Base-by-base conservation (phyloP, 2,797 vertebrate species). In the Sardinella longiceps region DNA sequence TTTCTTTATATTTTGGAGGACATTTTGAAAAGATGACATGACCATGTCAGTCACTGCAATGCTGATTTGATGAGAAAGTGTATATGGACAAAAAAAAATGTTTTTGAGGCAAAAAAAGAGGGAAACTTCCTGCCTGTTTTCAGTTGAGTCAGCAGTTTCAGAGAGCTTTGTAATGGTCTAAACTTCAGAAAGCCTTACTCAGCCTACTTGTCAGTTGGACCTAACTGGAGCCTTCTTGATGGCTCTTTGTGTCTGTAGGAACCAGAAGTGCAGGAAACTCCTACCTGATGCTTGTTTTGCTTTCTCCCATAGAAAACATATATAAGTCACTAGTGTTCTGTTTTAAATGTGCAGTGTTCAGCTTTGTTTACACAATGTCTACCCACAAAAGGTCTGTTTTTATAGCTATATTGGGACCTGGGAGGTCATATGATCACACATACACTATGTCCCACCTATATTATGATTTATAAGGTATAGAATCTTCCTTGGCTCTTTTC, bases 1-100 rank as follows among this genome's bases (percentile, higher is more conserved):
- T 70, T 70, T 70, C 7, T 70, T 70, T 70, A 66, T 30, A n/a
- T 30, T 63, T 63, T 63, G n/a, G 7, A 63, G n/a, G 58, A 30
- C 12, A 30, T 70, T 30, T 5, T 30, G 63, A 33, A 33, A 33
- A 70, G 28, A 30, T 30, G 63, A 70, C 28, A 70, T 70, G 28
- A 10, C 28, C 28, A 70, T 70, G 63, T 37, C 25, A 30, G 63
- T 70, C 10, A 30, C 28, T 60, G n/a, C 63, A 70, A 37, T 30
- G 11, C 30, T 70, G 63, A 33, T 70, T 70, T 70, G 25, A 70
- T 70, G 33, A 70, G 33, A 70, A 70, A 28, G 14, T 33, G 12
- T 70, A 2, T 66, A 66, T 11, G 12, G 60, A 25, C 25, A 15
- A 70, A 28, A 9, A 33, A 23, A 56, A 15, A 15, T 51, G 14